phyloP scores from a whole-genome alignment of 2,888 invertebrate genomes.

The Cinara cedri region DNA sequence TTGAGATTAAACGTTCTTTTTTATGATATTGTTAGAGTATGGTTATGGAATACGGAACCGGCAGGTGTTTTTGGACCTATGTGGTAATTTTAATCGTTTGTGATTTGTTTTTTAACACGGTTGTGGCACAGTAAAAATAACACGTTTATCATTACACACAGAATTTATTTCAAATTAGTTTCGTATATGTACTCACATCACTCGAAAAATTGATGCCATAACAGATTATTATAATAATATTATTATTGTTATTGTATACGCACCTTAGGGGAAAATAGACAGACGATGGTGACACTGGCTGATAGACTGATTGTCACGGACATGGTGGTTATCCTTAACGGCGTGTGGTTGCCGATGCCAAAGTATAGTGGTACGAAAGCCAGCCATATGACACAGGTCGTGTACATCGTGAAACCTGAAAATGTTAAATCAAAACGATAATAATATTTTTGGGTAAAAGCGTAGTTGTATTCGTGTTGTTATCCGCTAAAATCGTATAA shows the following conservation, averaged over 20 bases:
- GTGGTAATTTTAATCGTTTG: no score
- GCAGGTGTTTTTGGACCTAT: no score
- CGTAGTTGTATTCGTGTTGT: no score
- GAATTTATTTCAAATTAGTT: background rate
- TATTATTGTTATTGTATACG: conserved; percentile 28
- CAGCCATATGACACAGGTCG: conserved; percentile 96
- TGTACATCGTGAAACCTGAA: conserved; percentile 99
- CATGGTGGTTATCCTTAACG: conserved; percentile 91
- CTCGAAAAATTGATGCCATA: background rate
- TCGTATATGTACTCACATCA: background rate
- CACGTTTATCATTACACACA: no score
- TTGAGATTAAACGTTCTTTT: no score
- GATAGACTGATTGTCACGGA: conserved; percentile 93
- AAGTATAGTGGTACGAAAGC: conserved; percentile 98
- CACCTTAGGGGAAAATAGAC: conserved; percentile 87
- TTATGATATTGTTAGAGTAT: no score
- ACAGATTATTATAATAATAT: background rate
- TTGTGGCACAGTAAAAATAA: no score
- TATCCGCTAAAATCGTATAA: no score
- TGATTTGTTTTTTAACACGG: no score
- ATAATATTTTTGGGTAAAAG: no score
- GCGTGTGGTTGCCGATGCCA: conserved; percentile 91
- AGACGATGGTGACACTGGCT: conserved; percentile 90
- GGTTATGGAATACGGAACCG: no score
- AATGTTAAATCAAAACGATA: no score